Evolutionary conservation across 2,888 invertebrate genomes (phyloP).

Genomic region (Gasteruption jaculator): DNA sequence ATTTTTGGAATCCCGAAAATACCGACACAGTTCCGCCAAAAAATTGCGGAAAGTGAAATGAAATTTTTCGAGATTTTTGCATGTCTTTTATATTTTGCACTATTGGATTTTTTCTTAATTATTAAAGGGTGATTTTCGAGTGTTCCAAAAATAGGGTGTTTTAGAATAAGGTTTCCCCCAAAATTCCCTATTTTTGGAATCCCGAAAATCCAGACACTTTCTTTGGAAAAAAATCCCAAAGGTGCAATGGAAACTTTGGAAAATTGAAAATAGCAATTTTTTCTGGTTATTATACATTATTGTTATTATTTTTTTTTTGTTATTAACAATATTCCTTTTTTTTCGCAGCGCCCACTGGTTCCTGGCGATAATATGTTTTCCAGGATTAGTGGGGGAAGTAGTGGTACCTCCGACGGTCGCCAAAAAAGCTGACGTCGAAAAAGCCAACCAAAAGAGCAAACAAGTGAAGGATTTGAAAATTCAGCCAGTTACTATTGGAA

Average conservation of each 20-base stretch:
- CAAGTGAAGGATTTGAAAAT: slow-evolving; percentile 55
- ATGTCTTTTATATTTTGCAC: too few relatives aligned
- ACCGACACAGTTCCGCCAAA: not conserved
- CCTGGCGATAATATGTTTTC: slow-evolving; percentile 93
- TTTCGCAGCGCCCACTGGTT: slow-evolving; percentile 83
- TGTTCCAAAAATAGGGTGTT: too few relatives aligned
- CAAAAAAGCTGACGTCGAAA: slow-evolving; percentile 52
- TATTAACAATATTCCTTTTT: slow-evolving; percentile 16
- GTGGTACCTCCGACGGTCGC: slow-evolving; percentile 57
- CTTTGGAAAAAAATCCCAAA: not conserved
- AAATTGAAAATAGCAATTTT: slow-evolving; percentile 1
- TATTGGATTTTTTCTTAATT: slow-evolving; percentile 1
- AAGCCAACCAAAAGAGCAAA: slow-evolving; percentile 30
- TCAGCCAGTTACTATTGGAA: slow-evolving; percentile 59
- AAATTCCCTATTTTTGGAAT: not conserved
- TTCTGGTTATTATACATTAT: not conserved
- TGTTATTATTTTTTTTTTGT: slow-evolving; percentile 3
- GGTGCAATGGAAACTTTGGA: not conserved
- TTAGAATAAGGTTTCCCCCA: not conserved
- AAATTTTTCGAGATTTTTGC: not conserved
- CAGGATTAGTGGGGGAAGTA: slow-evolving; percentile 73
- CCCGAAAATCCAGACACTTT: not conserved
- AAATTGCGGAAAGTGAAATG: not conserved
- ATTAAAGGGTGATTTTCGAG: too few relatives aligned
- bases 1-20: not conserved